Conservation (phyloP, 2,797 vertebrate species). For the Sebastes vulpes region DNA sequence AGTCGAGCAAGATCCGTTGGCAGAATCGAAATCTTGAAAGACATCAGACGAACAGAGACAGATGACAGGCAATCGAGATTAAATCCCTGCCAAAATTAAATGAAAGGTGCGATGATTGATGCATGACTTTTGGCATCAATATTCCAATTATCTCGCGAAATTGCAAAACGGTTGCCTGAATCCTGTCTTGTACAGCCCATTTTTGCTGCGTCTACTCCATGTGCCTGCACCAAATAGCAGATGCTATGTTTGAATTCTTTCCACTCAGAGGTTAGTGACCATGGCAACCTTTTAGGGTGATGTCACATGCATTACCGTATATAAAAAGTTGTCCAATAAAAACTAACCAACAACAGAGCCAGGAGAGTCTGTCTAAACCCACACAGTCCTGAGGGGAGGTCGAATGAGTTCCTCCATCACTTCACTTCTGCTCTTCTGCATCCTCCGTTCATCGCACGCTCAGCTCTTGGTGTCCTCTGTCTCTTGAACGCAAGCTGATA, state of each 20-base stretch:
- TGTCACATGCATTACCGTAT: background rate
- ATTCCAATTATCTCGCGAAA: background rate
- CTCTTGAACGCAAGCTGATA: conserved; percentile 10
- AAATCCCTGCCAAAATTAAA: background rate
- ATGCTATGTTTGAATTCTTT: conserved; percentile 1
- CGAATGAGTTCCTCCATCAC: background rate
- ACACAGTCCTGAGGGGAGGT: background rate
- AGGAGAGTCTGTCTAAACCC: background rate
- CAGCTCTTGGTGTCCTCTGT: background rate
- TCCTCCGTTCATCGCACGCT: background rate
- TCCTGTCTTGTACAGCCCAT: background rate
- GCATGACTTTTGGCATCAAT: background rate
- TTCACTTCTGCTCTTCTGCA: background rate
- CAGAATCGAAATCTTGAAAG: background rate
- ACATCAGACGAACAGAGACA: background rate
- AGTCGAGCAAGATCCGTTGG: background rate
- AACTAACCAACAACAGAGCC: background rate
- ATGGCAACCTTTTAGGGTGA: background rate
- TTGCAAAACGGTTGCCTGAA: background rate
- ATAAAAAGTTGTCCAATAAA: background rate
- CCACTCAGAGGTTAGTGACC: conserved; percentile 1
- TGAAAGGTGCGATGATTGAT: background rate
- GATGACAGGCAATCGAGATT: background rate
- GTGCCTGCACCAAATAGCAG: background rate
- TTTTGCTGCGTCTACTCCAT: background rate